Evolutionary conservation across 2,113 vertebrate genomes (phyloP), one percentile per base, ranked within the genome.

Genomic region (Oncorhynchus masou): DNA sequence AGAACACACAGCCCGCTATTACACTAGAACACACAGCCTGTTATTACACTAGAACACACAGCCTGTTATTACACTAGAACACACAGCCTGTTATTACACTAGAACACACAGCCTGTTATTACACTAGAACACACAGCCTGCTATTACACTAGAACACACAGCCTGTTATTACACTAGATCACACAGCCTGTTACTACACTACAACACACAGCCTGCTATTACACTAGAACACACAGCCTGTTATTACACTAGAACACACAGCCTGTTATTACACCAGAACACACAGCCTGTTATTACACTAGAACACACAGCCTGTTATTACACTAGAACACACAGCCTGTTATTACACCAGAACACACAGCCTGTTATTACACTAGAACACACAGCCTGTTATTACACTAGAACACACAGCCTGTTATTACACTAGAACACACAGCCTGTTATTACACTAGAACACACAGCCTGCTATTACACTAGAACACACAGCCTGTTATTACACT

Each of bases 361-460:
- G n/a, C n/a, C n/a, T n/a, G n/a, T n/a, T n/a, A n/a, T n/a, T n/a
- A n/a, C n/a, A n/a, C n/a, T n/a, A n/a, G n/a, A n/a, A n/a, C n/a
- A 54, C 59, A 27, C 27, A 27, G 27, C 27, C 27, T 27, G 27
- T 27, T 27, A 27, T 27, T 27, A 27, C 20, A 2, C 27, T n/a
- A n/a, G n/a, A n/a, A n/a, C n/a, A n/a, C n/a, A 59, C n/a, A 68
- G 49, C 3, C 22, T 70, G 20, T 6, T 34, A 34, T 34, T 1
- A 64, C 39, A n/a, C n/a, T n/a, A n/a, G n/a, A n/a, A n/a, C n/a
- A 76, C 59, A 86, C 74, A 81, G 34, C 5, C 34, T 34, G 34
- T 34, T 34, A 7, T 34, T 72, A 76, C 72, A 39, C 69, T 16
- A 20, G 24, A 11, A 51, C 49, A 51, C 49, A 3, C 12, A 51